Evolutionary conservation across 2,113 vertebrate genomes (phyloP).

Genomic region (Tenebrosternarchus preto): DNA sequence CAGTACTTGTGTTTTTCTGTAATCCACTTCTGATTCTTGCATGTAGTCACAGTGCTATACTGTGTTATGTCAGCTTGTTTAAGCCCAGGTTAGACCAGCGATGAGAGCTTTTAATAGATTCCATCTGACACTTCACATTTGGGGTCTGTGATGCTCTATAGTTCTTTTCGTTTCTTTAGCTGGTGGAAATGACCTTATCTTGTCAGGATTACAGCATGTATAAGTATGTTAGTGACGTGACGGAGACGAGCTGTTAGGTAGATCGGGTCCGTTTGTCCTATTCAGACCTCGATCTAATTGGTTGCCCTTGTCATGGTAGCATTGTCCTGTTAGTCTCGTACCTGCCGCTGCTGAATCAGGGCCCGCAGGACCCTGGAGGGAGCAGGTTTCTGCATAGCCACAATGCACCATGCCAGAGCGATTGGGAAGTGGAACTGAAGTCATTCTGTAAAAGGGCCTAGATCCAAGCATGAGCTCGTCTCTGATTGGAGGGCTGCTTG

Average conservation of each 20-base stretch:
- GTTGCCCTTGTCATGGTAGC: constrained; percentile 44
- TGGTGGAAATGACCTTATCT: not conserved
- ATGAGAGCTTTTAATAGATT: not conserved
- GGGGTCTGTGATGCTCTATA: not conserved
- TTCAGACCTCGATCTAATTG: constrained; percentile 48
- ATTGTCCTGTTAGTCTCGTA: constrained; percentile 32
- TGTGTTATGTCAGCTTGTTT: not conserved
- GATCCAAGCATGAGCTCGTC: not conserved
- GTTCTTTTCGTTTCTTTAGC: not conserved
- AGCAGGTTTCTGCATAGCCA: constrained; percentile 13
- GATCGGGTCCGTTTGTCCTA: constrained; percentile 23
- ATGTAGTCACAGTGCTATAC: too few species aligned
- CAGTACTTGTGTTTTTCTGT: too few species aligned
- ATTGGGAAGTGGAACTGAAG: constrained; percentile 49
- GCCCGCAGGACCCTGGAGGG: constrained; percentile 29
- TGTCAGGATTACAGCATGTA: constrained; percentile 4
- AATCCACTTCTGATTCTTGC: too few species aligned
- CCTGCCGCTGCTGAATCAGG: constrained; percentile 10
- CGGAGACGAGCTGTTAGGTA: constrained; percentile 27
- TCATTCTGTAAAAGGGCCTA: constrained; percentile 27
- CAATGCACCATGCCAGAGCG: constrained; percentile 30
- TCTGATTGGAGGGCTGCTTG: constrained; percentile 8
- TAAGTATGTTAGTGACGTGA: not conserved
- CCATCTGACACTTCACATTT: not conserved
- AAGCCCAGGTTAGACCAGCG: not conserved